phyloP scores from a whole-genome alignment of 2,888 invertebrate genomes.

The Norana najaformis region DNA sequence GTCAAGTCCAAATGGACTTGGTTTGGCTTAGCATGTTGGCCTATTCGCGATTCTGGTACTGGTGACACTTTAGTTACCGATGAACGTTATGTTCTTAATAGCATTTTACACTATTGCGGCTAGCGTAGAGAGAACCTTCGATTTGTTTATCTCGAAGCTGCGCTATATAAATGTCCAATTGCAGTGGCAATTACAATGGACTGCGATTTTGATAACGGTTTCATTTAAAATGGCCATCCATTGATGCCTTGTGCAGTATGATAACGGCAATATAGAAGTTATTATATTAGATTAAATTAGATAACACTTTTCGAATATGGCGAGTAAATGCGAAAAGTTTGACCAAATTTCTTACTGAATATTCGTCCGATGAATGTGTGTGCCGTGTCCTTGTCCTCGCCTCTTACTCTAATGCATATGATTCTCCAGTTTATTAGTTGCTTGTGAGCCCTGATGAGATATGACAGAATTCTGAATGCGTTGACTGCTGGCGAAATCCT shows the following conservation, averaged over 20 bases:
- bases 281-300: not conserved
- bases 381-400: not conserved
- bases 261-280: not conserved
- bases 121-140: too few species aligned
- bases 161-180: too few species aligned
- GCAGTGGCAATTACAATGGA: too few species aligned
- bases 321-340: not conserved
- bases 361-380: too few species aligned
- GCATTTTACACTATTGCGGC: too few species aligned
- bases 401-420: constrained; percentile 2
- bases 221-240: not conserved
- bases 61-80: too few species aligned
- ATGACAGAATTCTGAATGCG: not conserved
- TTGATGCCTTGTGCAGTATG: not conserved
- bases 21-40: too few species aligned
- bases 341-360: not conserved
- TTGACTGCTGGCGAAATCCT: not conserved
- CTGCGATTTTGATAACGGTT: too few species aligned
- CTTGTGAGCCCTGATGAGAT: not conserved
- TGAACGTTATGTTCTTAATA: too few species aligned
- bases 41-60: too few species aligned
- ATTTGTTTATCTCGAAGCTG: too few species aligned
- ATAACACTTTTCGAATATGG: not conserved
- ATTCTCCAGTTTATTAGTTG: not conserved
- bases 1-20: too few species aligned